A percentile compares a stretch with the other conserved stretches of the same genome.
Evolutionary conservation across 2,888 invertebrate genomes (phyloP).

Genomic region (Acanthoscelides obtectus): DNA sequence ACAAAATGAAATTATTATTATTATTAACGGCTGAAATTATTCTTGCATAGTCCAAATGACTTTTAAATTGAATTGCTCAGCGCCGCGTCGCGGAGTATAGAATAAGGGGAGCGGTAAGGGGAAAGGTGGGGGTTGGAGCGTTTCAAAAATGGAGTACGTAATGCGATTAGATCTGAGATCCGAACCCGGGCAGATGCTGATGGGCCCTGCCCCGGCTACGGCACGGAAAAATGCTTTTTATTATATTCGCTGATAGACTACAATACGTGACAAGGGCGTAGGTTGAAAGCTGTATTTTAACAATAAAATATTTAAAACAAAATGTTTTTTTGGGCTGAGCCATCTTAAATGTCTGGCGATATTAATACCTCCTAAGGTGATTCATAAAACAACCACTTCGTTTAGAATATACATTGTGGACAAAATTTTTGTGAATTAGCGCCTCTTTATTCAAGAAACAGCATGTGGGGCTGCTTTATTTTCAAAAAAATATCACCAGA

Average conservation of each 20-base stretch:
- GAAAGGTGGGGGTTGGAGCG: conserved; percentile 39
- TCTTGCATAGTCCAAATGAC: conserved; percentile 58
- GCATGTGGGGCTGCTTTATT: too few species aligned
- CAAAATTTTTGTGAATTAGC: too few species aligned
- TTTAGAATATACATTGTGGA: too few species aligned
- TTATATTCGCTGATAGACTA: background rate
- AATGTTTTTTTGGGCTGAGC: too few species aligned
- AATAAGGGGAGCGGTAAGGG: background rate
- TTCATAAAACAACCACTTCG: too few species aligned
- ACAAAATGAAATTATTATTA: conserved; percentile 48
- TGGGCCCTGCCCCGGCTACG: conserved; percentile 2
- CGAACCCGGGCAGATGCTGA: conserved; percentile 47
- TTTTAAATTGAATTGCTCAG: conserved; percentile 62
- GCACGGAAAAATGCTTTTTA: background rate
- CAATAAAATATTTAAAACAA: too few species aligned
- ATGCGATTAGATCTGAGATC: conserved; percentile 57
- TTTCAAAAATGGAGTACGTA: conserved; percentile 64
- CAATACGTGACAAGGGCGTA: background rate
- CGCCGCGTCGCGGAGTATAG: background rate
- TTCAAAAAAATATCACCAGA: too few species aligned
- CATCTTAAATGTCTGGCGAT: too few species aligned
- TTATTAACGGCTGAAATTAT: conserved; percentile 48
- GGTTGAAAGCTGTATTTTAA: background rate
- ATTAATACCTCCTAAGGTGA: too few species aligned
- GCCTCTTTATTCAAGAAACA: too few species aligned